Evolutionary conservation across 1,140 invertebrate genomes (phyloP), one percentile per base, ranked within the genome.

Genomic region (Centruroides sculpturatus): DNA sequence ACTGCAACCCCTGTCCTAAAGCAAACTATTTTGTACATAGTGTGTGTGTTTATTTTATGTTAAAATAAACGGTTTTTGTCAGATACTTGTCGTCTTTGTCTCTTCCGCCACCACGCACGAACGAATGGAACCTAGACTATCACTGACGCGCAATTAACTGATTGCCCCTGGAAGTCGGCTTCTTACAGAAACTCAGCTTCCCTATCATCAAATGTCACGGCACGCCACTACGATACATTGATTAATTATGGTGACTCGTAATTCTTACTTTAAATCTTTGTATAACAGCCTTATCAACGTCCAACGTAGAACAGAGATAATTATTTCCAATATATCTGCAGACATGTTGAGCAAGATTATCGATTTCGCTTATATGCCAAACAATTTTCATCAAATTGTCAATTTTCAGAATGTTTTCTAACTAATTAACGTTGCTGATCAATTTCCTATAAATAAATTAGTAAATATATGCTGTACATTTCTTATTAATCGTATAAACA

Each of bases 331-430:
- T 7, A 81, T 94, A n/a, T 80, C 78, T 23, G 80, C 81, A 1
- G 79, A 83, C 49, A 84, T 86, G 65, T 82, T 94, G 77, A 78
- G 82, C 53, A 73, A 81, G 7, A 75, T 94, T 4, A 79, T 93
- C 41, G 80, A 89, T 59, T 92, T 87, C 71, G 85, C 87, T 0
- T 94, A 94, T 71, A 75, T 87, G 36, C 36, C n/a, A n/a, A n/a
- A n/a, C n/a, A n/a, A n/a, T n/a, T n/a, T n/a, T n/a, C n/a, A n/a
- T n/a, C n/a, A n/a, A n/a, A n/a, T n/a, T n/a, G n/a, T n/a, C n/a
- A n/a, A n/a, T n/a, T n/a, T n/a, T n/a, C n/a, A n/a, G n/a, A 92
- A 91, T 67, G 87, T 92, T 0, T 82, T 84, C 66, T 79, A 84
- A 59, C 72, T 92, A 4, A 74, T 92, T 10, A 59, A 66, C 52